Evolutionary conservation across 2,113 vertebrate species (phyloP).

Genomic region (Herpetotheres cachinnans): DNA sequence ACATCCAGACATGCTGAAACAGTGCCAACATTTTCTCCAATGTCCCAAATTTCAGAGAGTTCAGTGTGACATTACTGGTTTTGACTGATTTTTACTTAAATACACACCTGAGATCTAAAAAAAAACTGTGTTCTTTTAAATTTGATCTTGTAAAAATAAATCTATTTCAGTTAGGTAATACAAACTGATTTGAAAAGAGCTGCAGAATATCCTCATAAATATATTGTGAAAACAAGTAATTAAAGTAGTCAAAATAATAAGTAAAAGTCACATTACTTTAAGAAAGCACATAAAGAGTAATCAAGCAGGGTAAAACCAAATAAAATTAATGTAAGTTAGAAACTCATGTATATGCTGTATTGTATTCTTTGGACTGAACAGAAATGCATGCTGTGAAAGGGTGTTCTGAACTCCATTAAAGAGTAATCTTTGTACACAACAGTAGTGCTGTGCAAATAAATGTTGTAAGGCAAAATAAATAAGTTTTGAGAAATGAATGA

Average conservation of each 20-base stretch:
- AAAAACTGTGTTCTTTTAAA: not conserved
- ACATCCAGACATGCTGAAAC: not conserved
- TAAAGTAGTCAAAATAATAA: conserved; percentile 61
- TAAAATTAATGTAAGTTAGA: conserved; percentile 66
- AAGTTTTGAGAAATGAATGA: conserved; percentile 71
- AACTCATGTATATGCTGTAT: not conserved
- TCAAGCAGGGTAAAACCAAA: conserved; percentile 57
- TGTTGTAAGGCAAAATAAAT: conserved; percentile 71
- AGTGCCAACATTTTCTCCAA: not conserved
- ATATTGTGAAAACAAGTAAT: conserved; percentile 41
- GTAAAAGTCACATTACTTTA: conserved; percentile 53
- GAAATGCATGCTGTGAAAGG: conserved; percentile 55
- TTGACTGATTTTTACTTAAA: conserved; percentile 35
- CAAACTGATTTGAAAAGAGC: conserved; percentile 28
- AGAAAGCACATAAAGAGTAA: conserved; percentile 46
- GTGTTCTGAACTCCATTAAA: conserved; percentile 70
- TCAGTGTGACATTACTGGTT: not conserved
- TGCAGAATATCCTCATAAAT: not conserved
- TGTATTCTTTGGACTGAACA: conserved; percentile 59
- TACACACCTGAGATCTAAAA: conserved; percentile 26
- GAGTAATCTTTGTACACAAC: conserved; percentile 68
- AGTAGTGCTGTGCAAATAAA: conserved; percentile 66
- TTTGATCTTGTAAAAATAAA: not conserved
- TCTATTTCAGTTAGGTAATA: conserved; percentile 26
- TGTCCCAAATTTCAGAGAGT: not conserved